Percentiles rank a stretch among this genome's conserved stretches.
Evolutionary conservation across 2,797 vertebrate genomes (phyloP).

Genomic region (Salarias fasciatus): DNA sequence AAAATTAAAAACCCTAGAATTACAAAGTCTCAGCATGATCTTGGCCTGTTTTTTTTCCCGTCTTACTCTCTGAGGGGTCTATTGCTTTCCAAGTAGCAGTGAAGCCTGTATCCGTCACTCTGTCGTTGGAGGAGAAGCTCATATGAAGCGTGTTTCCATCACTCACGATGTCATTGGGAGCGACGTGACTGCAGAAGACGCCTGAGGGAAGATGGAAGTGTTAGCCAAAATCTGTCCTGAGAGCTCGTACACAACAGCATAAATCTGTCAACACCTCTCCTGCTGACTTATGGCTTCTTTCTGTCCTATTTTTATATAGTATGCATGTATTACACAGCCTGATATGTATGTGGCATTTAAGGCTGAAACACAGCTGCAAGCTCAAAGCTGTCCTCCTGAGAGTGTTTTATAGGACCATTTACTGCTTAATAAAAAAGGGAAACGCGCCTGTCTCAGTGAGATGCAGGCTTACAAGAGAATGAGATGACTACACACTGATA

Average conservation of each 20-base stretch:
- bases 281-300: not conserved
- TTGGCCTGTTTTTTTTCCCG: not conserved
- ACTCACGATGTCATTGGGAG: constrained; percentile 78
- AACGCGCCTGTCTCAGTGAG: not conserved
- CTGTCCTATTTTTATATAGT: not conserved
- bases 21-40: too few species aligned
- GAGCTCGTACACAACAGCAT: not conserved
- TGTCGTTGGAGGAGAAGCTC: constrained; percentile 79
- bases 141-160: constrained; percentile 71
- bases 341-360: not conserved
- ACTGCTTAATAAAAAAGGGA: not conserved
- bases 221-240: not conserved
- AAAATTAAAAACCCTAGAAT: too few species aligned
- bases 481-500: not conserved
- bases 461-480: not conserved
- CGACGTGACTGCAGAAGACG: constrained; percentile 73
- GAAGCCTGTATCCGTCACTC: constrained; percentile 83
- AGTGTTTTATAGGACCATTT: not conserved
- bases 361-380: not conserved
- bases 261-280: not conserved
- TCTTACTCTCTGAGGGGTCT: constrained; percentile 69
- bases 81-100: constrained; percentile 75
- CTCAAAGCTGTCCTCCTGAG: not conserved
- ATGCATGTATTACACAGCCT: not conserved
- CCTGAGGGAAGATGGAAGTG: constrained; percentile 60